phyloP scores from a whole-genome alignment of 2,797 vertebrate species.

The Saxicola maurus region DNA sequence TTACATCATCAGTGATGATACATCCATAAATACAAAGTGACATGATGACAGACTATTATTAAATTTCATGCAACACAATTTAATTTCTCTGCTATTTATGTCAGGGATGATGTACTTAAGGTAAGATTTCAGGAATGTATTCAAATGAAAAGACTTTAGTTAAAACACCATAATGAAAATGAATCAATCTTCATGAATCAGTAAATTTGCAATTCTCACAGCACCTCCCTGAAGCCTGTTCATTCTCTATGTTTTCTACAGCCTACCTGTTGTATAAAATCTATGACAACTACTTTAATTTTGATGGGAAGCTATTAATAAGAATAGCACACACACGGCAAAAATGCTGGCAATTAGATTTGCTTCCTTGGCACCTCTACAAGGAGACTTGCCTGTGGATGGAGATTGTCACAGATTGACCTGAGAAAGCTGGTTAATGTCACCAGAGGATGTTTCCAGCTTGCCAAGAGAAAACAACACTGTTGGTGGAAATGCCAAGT shows the following conservation, averaged over 20 bases:
- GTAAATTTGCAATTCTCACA: not conserved
- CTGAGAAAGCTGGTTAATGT: not conserved
- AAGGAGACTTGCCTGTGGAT: not conserved
- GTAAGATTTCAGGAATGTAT: not conserved
- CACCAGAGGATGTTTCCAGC: not conserved
- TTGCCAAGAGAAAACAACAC: not conserved
- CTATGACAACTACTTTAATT: not conserved
- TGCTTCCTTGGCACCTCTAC: not conserved
- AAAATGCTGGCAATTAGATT: not conserved
- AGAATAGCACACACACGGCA: not conserved
- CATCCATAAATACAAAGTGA: not conserved
- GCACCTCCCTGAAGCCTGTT: not conserved
- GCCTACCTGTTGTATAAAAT: not conserved
- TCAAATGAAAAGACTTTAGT: not conserved
- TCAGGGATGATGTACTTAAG: not conserved
- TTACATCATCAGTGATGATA: not conserved
- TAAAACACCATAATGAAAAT: not conserved
- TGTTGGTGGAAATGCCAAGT: not conserved
- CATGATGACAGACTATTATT: not conserved
- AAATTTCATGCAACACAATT: not conserved
- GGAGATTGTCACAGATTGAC: accelerated
- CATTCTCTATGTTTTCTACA: not conserved
- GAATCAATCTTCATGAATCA: not conserved
- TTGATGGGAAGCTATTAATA: not conserved
- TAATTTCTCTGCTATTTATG: not conserved